Conservation (phyloP, 1,140 invertebrate species). For the Lepidurus apus region DNA sequence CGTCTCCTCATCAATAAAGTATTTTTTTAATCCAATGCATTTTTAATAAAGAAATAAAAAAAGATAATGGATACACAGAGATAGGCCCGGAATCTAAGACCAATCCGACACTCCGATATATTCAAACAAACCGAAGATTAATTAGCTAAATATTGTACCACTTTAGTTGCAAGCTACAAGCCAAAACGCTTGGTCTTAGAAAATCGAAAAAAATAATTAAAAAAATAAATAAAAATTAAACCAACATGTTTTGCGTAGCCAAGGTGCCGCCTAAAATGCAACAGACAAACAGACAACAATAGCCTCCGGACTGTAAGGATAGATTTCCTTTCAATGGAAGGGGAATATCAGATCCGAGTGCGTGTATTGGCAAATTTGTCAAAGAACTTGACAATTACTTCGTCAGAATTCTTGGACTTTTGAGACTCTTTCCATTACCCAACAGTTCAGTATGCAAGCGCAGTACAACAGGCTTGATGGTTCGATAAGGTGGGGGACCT, state of each 20-base stretch:
- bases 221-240: background rate
- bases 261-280: background rate
- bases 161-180: background rate
- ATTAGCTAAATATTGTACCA: background rate
- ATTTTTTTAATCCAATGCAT: background rate
- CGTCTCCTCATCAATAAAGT: background rate
- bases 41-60: background rate
- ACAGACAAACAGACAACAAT: background rate
- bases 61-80: background rate
- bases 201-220: background rate
- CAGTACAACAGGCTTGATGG: too few species aligned
- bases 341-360: background rate
- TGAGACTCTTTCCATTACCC: too few species aligned
- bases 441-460: too few species aligned
- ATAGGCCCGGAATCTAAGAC: background rate
- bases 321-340: background rate
- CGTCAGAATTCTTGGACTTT: too few species aligned
- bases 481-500: too few species aligned
- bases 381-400: too few species aligned
- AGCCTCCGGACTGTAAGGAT: background rate
- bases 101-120: too few species aligned
- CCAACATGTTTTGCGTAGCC: background rate
- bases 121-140: background rate
- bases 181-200: background rate
- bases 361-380: too few species aligned